A percentile compares a stretch with the other conserved stretches of the same genome.
These are phyloP conservation scores for Kryptolebias marmoratus DNA, from an alignment of 2,113 vertebrate species.

Conservation along the genomic window DNA sequence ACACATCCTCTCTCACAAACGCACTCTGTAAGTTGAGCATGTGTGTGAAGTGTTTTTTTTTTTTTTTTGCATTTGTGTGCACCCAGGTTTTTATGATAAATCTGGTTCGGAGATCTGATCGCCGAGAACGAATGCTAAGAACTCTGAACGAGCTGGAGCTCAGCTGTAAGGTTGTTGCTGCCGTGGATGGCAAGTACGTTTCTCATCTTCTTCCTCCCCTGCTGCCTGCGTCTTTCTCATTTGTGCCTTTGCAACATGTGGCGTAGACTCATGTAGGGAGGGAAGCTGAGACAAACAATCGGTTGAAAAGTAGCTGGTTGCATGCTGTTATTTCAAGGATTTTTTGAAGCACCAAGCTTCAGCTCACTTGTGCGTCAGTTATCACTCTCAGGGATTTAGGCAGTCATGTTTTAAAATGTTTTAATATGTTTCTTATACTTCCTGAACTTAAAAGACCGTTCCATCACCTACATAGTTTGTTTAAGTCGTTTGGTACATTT, in stretches of 20 bases:
- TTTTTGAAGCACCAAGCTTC: background rate
- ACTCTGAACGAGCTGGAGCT: conserved; percentile 84
- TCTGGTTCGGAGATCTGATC: conserved; percentile 83
- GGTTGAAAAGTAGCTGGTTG: conserved; percentile 30
- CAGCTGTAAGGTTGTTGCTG: conserved; percentile 82
- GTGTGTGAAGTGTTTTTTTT: conserved; percentile 21
- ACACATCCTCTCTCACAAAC: conserved; percentile 9
- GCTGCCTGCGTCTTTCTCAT: conserved; percentile 25
- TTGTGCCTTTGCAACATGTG: conserved; percentile 30
- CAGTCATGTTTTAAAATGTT: background rate
- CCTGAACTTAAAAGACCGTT: background rate
- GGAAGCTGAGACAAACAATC: conserved; percentile 45
- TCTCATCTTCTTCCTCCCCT: conserved; percentile 43
- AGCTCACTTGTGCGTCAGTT: background rate
- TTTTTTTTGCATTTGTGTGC: conserved; percentile 37
- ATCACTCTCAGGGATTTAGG: background rate
- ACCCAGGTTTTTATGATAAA: conserved; percentile 86
- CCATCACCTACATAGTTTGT: background rate
- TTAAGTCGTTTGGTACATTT: background rate
- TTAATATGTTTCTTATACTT: background rate
- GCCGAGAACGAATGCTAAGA: conserved; percentile 86
- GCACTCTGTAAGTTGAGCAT: background rate
- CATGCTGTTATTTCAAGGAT: background rate
- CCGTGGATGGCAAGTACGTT: conserved; percentile 91
- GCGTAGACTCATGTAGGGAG: conserved; percentile 39